Base-by-base conservation (phyloP, 2,797 vertebrate genomes). In the Neosilurus mollespiculum region DNA sequence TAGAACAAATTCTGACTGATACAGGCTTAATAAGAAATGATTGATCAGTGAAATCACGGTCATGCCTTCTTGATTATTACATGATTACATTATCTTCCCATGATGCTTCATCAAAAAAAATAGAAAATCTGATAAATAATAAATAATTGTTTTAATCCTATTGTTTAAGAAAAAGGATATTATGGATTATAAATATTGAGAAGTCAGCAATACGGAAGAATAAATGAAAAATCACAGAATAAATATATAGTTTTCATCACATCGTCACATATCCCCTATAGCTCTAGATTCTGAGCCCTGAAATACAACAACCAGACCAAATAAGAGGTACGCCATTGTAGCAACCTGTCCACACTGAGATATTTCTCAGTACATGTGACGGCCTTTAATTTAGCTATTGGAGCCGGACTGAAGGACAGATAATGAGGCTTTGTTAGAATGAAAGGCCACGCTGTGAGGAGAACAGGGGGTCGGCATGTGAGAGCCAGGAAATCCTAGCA, bases 351-450 rank as follows among this genome's bases (percentile, higher is more conserved):
- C 49, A 22, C 58, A 49, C 73, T 78, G 22, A 34, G 54, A 66
- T 62, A 30, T 61, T 58, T 69, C 30, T 30, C 30, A 49, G 58
- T 49, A 56, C 59, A 70, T 69, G 88, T 83, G 87, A 88, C 51
- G 81, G 87, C 88, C 91, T 89, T 92, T 92, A 88, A 92, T 93
- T 93, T 92, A 86, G 89, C 81, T 77, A 87, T 76, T 88, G 86
- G 88, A 89, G 85, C 89, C 85, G 76, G 85, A 34, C 87, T 93
- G 92, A 93, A 90, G 90, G 90, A 91, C 90, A 93, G 91, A 93
- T 93, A 93, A 94, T 94, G 90, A 93, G 89, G 89, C 87, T 93
- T 91, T 92, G 92, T 93, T 90, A 90, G 91, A 93, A 85, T 88
- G 82, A 83, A 22, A 91, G 91, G 91, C 89, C 89, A 51, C 64